These are phyloP conservation scores for Acyrthosiphon pisum DNA, from an alignment of 1,140 invertebrate species.

Conservation along the genomic window DNA sequence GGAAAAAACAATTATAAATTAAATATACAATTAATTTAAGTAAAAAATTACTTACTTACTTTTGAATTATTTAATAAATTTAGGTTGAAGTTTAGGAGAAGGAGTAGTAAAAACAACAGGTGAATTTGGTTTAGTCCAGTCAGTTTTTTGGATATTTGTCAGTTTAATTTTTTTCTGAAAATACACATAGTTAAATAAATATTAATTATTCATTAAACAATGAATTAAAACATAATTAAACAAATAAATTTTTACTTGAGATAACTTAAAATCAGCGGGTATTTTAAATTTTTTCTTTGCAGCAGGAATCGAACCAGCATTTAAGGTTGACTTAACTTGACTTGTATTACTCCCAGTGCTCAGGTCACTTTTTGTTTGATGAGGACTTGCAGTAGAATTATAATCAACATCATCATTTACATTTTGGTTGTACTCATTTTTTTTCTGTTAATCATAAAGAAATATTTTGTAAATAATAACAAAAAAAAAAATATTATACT, in stretches of 20 bases:
- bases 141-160: neutral
- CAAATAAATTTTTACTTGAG: neutral
- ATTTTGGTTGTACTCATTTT: too few species aligned
- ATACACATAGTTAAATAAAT: neutral
- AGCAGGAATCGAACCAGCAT: neutral
- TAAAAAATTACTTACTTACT: neutral
- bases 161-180: neutral
- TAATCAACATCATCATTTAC: neutral
- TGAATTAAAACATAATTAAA: neutral
- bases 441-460: neutral
- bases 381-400: neutral
- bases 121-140: neutral
- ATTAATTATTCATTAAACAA: neutral
- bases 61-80: neutral
- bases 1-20: neutral
- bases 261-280: neutral
- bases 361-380: neutral
- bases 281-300: conserved; percentile 1
- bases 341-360: neutral
- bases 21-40: neutral
- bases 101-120: neutral
- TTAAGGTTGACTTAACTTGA: neutral
- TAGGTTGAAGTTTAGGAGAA: neutral
- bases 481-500: neutral
- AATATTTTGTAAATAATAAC: neutral